phyloP scores from a whole-genome alignment of 2,888 invertebrate genomes.

The Cyclophora albipunctata region DNA sequence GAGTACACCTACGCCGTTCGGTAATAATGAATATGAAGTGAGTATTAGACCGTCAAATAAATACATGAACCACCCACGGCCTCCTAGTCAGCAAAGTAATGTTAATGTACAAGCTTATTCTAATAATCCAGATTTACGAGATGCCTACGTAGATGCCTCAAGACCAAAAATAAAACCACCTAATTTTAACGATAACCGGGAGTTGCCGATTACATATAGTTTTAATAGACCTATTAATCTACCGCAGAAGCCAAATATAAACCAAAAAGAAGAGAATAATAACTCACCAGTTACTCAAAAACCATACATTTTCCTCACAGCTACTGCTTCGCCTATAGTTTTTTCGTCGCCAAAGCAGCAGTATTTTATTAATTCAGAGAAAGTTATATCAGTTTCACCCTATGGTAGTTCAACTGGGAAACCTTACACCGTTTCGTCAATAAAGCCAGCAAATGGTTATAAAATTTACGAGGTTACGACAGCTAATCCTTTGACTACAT shows the following conservation, averaged over 20 bases:
- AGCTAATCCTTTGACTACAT: conserved; percentile 46
- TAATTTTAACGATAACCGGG: conserved; percentile 64
- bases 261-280: conserved; percentile 31
- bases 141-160: conserved; percentile 27
- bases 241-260: conserved; percentile 25
- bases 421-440: conserved; percentile 40
- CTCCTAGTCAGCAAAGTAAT: too few relatives aligned
- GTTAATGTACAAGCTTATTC: background rate
- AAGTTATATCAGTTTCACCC: conserved; percentile 34
- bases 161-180: conserved; percentile 56
- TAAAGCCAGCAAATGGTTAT: conserved; percentile 36
- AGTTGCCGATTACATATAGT: conserved; percentile 58
- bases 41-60: conserved; percentile 18
- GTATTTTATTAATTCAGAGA: conserved; percentile 39
- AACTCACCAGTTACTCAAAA: conserved; percentile 42
- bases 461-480: conserved; percentile 43
- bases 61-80: too few relatives aligned
- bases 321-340: conserved; percentile 39
- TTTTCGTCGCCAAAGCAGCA: conserved; percentile 47
- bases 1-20: conserved; percentile 66
- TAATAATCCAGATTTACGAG: conserved; percentile 24
- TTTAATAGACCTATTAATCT: conserved; percentile 42
- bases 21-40: conserved; percentile 21
- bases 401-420: conserved; percentile 35
- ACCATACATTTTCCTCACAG: conserved; percentile 41